Conservation (phyloP, 2,113 vertebrate genomes). For the Mormyrus iriodes region DNA sequence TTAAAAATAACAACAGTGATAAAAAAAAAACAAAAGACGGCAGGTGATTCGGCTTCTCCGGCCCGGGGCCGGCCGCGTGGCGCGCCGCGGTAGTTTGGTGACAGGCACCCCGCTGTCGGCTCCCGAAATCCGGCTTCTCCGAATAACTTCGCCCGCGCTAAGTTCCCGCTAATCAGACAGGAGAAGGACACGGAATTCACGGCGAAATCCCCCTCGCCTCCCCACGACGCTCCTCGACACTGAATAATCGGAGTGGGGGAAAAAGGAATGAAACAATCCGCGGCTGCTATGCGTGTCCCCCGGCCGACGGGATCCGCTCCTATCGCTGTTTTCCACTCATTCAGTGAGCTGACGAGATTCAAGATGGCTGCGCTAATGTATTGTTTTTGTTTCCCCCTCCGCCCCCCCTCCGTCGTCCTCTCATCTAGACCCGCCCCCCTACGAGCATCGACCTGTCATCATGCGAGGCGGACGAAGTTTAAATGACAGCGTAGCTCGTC, state of each 20-base stretch:
- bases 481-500: conserved; percentile 31
- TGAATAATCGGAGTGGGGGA: neutral
- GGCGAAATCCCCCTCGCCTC: neutral
- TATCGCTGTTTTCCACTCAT: conserved; percentile 51
- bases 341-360: conserved; percentile 59
- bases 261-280: neutral
- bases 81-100: neutral
- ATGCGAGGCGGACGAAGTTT: conserved; percentile 3
- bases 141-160: conserved; percentile 18
- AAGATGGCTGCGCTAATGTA: conserved; percentile 77
- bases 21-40: neutral
- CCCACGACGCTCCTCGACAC: neutral
- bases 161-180: neutral
- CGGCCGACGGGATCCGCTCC: neutral
- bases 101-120: neutral
- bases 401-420: conserved; percentile 39
- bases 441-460: neutral
- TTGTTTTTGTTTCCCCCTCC: conserved; percentile 69
- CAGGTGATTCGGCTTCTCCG: neutral
- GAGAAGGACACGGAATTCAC: neutral
- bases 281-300: neutral
- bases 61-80: neutral
- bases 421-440: conserved; percentile 25
- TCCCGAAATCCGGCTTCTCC: conserved; percentile 10
- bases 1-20: neutral